These are phyloP conservation scores for Agrotis puta DNA, from an alignment of 2,888 invertebrate genomes.

Conservation along the genomic window DNA sequence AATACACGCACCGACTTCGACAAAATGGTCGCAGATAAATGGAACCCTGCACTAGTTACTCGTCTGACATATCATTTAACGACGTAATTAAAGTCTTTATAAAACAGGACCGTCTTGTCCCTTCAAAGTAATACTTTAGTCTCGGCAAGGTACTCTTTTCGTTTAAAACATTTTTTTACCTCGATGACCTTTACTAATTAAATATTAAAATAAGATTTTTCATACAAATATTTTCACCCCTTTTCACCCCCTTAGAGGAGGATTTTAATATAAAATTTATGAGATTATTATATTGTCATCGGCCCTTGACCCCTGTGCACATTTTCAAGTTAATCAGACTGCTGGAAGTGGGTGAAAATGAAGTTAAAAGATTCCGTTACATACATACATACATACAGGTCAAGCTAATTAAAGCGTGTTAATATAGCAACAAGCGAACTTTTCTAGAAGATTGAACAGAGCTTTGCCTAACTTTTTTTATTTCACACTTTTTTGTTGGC, in stretches of 20 bases:
- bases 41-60: slow-evolving; percentile 60
- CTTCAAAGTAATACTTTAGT: slow-evolving; percentile 73
- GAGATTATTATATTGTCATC: too few relatives aligned
- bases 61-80: slow-evolving; percentile 66
- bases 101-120: slow-evolving; percentile 26
- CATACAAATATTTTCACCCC: too few relatives aligned
- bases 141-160: slow-evolving; percentile 46
- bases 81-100: slow-evolving; percentile 71
- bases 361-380: too few relatives aligned
- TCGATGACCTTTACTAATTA: slow-evolving; percentile 22
- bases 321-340: too few relatives aligned
- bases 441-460: neutral
- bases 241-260: too few relatives aligned
- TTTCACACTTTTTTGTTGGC: too few relatives aligned
- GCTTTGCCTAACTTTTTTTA: neutral
- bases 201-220: slow-evolving; percentile 8
- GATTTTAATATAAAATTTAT: too few relatives aligned
- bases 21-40: slow-evolving; percentile 54
- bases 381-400: too few relatives aligned
- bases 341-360: too few relatives aligned
- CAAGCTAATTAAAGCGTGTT: too few relatives aligned
- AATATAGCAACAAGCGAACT: neutral
- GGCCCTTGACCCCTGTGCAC: too few relatives aligned
- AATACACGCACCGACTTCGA: slow-evolving; percentile 49
- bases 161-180: slow-evolving; percentile 4